phyloP scores from a whole-genome alignment of 2,888 invertebrate genomes.

The Willowsia nigromaculata region DNA sequence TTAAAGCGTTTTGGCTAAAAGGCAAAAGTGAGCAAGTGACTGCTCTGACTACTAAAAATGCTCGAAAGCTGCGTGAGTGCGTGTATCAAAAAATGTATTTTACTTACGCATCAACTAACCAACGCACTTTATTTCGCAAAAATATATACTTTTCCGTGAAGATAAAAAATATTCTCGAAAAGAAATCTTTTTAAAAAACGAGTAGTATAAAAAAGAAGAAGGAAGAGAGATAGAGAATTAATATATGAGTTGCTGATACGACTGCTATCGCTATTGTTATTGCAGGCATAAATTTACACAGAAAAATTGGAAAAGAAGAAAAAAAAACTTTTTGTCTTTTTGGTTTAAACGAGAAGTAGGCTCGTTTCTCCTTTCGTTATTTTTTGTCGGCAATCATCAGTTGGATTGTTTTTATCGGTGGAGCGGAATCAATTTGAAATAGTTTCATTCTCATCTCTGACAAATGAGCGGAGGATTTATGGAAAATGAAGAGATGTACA shows the following conservation, averaged over 20 bases:
- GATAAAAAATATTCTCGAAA: neutral
- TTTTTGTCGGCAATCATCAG: constrained; percentile 1
- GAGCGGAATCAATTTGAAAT: constrained; percentile 40
- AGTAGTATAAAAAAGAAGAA: neutral
- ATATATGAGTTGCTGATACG: constrained; percentile 32
- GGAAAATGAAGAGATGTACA: neutral
- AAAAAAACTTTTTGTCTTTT: too few relatives aligned
- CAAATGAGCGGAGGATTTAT: constrained; percentile 21
- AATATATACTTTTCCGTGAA: neutral
- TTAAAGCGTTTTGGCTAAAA: constrained; percentile 13
- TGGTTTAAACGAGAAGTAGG: neutral
- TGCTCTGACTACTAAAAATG: too few relatives aligned
- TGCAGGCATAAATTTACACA: constrained; percentile 10
- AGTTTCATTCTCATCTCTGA: constrained; percentile 2
- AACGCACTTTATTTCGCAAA: constrained; percentile 35
- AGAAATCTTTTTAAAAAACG: neutral
- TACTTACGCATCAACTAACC: neutral
- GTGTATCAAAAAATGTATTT: neutral
- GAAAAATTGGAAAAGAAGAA: neutral
- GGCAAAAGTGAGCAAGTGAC: neutral
- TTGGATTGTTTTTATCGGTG: neutral
- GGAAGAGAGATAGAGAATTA: constrained; percentile 21
- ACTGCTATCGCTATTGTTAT: constrained; percentile 28
- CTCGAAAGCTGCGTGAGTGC: neutral
- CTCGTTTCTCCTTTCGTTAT: neutral